Percentiles rank a stretch among this genome's conserved stretches.
Conservation (phyloP, 2,888 invertebrate genomes). For the Gastrophysa polygoni region DNA sequence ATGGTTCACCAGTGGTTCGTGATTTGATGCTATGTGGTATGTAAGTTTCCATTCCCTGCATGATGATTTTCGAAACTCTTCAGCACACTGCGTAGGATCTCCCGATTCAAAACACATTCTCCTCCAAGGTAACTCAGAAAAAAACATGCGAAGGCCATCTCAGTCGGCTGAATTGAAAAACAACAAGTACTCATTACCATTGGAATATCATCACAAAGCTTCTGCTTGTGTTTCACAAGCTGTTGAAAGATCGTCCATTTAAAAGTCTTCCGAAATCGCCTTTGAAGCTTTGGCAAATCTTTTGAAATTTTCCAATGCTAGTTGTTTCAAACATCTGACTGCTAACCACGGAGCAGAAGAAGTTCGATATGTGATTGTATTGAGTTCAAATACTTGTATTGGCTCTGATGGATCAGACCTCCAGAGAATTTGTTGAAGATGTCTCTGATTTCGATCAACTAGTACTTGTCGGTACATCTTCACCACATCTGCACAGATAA, state of each 20-base stretch:
- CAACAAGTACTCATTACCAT: not conserved
- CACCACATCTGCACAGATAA: constrained; percentile 37
- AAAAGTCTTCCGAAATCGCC: not conserved
- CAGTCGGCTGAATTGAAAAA: not conserved
- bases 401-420: constrained; percentile 15
- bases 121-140: no score
- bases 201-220: not conserved
- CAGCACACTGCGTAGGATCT: no score
- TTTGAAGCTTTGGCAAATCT: not conserved
- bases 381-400: constrained; percentile 23
- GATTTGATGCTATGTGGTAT: no score
- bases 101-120: no score
- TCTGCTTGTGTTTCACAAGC: not conserved
- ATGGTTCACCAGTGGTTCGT: no score
- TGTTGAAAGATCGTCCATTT: not conserved
- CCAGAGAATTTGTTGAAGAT: constrained; percentile 36
- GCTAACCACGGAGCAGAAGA: constrained; percentile 29
- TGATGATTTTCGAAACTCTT: no score
- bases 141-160: no score
- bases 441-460: constrained; percentile 24
- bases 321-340: not conserved
- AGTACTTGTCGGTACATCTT: constrained; percentile 39
- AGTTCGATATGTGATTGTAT: constrained; percentile 31
- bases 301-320: not conserved
- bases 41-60: no score